Evolutionary conservation across 2,113 vertebrate genomes (phyloP).

Genomic region (Brachionichthys hirsutus): DNA sequence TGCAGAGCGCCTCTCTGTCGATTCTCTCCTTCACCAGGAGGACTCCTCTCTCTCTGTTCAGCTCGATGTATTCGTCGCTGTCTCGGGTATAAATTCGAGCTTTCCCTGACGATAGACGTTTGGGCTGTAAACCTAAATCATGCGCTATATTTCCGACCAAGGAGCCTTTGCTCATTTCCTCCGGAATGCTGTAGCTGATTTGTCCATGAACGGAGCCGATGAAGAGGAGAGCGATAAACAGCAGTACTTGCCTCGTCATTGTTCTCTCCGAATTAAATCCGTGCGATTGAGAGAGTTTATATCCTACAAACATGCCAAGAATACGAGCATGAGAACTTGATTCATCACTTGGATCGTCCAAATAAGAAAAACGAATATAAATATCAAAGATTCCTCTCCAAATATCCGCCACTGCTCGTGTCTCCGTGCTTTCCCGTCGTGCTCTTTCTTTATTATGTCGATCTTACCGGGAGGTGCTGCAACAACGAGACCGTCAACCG

Average conservation of each 20-base stretch:
- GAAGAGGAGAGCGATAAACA: constrained; percentile 32
- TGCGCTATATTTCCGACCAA: constrained; percentile 74
- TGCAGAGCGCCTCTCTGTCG: constrained; percentile 78
- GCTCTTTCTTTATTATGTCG: neutral
- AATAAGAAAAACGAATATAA: too few species aligned
- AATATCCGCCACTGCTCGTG: too few species aligned
- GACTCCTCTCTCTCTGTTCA: constrained; percentile 61
- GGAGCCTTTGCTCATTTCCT: constrained; percentile 74
- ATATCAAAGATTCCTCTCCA: too few species aligned
- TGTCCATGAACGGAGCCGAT: constrained; percentile 35
- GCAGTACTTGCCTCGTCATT: constrained; percentile 29
- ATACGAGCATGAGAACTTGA: too few species aligned
- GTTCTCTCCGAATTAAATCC: constrained; percentile 9
- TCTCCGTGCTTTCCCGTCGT: too few species aligned
- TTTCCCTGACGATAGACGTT: constrained; percentile 64
- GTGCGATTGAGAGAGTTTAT: too few species aligned
- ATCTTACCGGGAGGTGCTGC: constrained; percentile 12
- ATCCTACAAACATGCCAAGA: too few species aligned
- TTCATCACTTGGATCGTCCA: too few species aligned
- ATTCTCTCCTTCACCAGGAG: constrained; percentile 73
- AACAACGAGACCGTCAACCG: neutral
- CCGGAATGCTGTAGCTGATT: constrained; percentile 67
- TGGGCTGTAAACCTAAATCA: constrained; percentile 68
- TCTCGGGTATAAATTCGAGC: constrained; percentile 66
- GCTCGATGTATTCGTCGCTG: constrained; percentile 65